Percentiles rank a stretch among this genome's conserved stretches.
These are phyloP conservation scores for Acestrorhynchus altus DNA, from an alignment of 2,797 vertebrate species.

Conservation along the genomic window DNA sequence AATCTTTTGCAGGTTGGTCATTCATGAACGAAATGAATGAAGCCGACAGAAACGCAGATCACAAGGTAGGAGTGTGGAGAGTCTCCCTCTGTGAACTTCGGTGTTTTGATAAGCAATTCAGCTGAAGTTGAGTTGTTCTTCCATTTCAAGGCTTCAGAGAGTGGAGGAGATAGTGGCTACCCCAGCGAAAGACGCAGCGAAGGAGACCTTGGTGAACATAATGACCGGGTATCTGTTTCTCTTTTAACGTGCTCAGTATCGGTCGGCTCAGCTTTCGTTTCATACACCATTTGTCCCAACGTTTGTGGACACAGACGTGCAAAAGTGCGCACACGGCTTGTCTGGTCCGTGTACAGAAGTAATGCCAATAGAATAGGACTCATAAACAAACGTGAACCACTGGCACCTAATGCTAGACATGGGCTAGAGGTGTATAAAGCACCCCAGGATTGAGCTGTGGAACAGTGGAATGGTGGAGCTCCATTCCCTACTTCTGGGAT, in stretches of 20 bases:
- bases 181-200: slow-evolving; percentile 95
- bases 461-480: too few species aligned
- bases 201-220: slow-evolving; percentile 84
- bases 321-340: too few species aligned
- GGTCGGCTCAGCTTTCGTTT: too few species aligned
- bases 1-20: slow-evolving; percentile 78
- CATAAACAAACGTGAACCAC: too few species aligned
- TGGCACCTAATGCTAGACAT: too few species aligned
- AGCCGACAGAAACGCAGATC: slow-evolving; percentile 77
- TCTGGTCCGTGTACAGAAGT: too few species aligned
- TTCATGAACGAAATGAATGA: slow-evolving; percentile 84
- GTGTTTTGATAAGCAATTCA: neutral
- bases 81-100: neutral
- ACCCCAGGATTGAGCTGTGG: too few species aligned
- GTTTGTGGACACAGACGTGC: too few species aligned
- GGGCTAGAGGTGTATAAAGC: too few species aligned
- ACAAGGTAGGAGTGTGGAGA: slow-evolving; percentile 77
- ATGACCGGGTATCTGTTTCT: slow-evolving; percentile 79
- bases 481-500: too few species aligned
- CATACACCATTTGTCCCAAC: neutral
- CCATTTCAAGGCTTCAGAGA: slow-evolving; percentile 84
- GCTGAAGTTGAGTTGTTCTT: neutral
- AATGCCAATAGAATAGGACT: too few species aligned
- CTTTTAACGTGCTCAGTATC: neutral
- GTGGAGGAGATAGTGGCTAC: slow-evolving; percentile 92